A percentile compares a stretch with the other conserved stretches of the same genome.
phyloP scores from a whole-genome alignment of 2,113 vertebrate species.

The Mola mola region DNA sequence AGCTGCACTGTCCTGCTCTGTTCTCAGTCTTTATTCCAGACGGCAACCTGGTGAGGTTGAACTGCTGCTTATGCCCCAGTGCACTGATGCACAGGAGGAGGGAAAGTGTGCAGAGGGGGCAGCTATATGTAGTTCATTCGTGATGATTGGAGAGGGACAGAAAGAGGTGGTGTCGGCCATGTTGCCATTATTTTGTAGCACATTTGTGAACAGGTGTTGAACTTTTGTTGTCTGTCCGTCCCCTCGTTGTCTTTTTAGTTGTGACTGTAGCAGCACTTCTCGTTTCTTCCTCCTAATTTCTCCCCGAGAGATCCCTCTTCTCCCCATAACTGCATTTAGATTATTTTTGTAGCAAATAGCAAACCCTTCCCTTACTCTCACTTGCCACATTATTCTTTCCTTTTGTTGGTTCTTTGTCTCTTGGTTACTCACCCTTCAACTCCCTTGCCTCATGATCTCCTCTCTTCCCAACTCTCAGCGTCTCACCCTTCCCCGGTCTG shows the following conservation, averaged over 20 bases:
- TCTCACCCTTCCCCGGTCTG: slow-evolving; percentile 3
- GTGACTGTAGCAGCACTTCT: slow-evolving; percentile 26
- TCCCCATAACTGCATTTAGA: slow-evolving; percentile 24
- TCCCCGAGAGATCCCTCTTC: not conserved
- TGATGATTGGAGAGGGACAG: slow-evolving; percentile 4
- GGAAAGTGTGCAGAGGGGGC: too few species aligned
- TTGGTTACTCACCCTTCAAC: slow-evolving; percentile 24
- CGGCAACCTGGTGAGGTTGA: too few species aligned
- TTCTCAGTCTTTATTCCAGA: too few species aligned
- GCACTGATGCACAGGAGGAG: slow-evolving; percentile 44
- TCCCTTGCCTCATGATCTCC: slow-evolving; percentile 2
- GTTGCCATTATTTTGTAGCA: slow-evolving; percentile 65
- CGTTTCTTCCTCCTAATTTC: slow-evolving; percentile 12
- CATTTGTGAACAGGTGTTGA: slow-evolving; percentile 51
- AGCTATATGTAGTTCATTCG: too few species aligned
- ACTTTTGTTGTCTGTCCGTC: slow-evolving; percentile 49
- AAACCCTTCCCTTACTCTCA: slow-evolving; percentile 3
- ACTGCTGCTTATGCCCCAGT: too few species aligned
- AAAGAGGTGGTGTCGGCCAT: slow-evolving; percentile 32
- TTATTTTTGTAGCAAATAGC: slow-evolving; percentile 38
- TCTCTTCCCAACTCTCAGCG: slow-evolving; percentile 1
- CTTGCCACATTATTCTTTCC: not conserved
- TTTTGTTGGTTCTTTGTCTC: not conserved
- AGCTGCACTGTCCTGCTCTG: too few species aligned
- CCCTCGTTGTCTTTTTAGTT: slow-evolving; percentile 23